These are phyloP conservation scores for Nothoprocta pentlandii DNA, from an alignment of 2,113 vertebrate species.

Conservation along the genomic window DNA sequence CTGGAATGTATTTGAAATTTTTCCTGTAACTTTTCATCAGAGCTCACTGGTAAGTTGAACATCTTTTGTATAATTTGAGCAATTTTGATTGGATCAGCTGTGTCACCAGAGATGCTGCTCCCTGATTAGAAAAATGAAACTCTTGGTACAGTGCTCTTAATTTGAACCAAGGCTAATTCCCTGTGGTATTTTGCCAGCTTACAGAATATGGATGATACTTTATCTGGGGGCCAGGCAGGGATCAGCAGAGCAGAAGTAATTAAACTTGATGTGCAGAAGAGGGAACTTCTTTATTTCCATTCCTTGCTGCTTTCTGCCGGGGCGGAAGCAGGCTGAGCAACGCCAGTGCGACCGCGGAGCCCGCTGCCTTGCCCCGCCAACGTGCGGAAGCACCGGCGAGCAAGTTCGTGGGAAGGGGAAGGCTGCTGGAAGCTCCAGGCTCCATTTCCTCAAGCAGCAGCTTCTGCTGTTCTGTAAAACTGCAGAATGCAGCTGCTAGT, in stretches of 20 bases:
- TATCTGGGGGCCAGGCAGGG: neutral
- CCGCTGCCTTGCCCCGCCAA: neutral
- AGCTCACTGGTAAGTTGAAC: neutral
- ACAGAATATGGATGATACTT: neutral
- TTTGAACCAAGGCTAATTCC: neutral
- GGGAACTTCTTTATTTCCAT: neutral
- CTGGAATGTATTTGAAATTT: slow-evolving; percentile 3
- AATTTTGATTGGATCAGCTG: neutral
- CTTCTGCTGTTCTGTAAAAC: neutral
- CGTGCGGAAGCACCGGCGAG: neutral
- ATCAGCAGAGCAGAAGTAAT: slow-evolving; percentile 13
- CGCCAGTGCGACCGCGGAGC: neutral
- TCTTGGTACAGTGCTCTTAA: neutral
- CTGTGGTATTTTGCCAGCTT: neutral
- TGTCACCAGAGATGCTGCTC: neutral
- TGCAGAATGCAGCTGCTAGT: neutral
- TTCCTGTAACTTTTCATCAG: slow-evolving; percentile 2
- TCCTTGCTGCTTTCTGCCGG: neutral
- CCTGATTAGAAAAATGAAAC: neutral
- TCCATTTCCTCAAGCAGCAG: neutral
- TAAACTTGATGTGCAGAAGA: neutral
- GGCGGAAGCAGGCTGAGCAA: neutral
- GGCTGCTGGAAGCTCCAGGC: rapidly evolving
- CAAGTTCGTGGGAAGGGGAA: neutral
- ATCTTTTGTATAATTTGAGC: neutral